Evolutionary conservation across 2,888 invertebrate species (phyloP), one percentile per base, ranked within the genome.

Genomic region (Noctua fimbriata): DNA sequence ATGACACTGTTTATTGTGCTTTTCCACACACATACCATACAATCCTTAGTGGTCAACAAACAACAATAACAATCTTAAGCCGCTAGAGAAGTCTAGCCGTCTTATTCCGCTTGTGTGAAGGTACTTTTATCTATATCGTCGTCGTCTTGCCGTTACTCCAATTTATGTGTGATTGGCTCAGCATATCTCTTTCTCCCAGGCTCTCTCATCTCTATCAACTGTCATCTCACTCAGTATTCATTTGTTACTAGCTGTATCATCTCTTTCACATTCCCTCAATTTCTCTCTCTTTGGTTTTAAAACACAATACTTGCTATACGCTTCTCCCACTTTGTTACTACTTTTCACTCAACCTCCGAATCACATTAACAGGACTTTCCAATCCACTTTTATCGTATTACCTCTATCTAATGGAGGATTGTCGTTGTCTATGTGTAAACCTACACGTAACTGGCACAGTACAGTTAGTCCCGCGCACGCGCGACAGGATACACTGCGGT

Each of bases 401-500:
- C 14, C 36, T 78, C 16, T 32, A 67, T 14, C 60, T 41, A 32
- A 69, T 80, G 28, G 12, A 24, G 41, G 60, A 66, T 76, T 74
- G 52, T 24, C 9, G 9, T 24, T 52, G 72, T 80, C 70, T 72
- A 79, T 81, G 69, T 76, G 73, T 76, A 76, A 78, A 82, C 44
- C 41, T 32, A 49, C 65, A 81, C 84, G 58, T 81, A 85, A 87
- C 87, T 79, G 44, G 77, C 82, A 69, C 76, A 82, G 76, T 90
- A 93, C 93, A 91, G 92, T 93, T 92, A 92, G 81, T 77, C 77
- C 84, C 78, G 79, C 76, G 87, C 84, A 85, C 82, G 88, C 84
- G 88, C 83, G 88, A 89, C 94, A 93, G 94, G 93, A 94, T 93
- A 93, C 91, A 92, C 91, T 92, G 92, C 91, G 91, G 92, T 91